Evolutionary conservation across 2,113 vertebrate species (phyloP).

Genomic region (Ctenodactylus gundi): DNA sequence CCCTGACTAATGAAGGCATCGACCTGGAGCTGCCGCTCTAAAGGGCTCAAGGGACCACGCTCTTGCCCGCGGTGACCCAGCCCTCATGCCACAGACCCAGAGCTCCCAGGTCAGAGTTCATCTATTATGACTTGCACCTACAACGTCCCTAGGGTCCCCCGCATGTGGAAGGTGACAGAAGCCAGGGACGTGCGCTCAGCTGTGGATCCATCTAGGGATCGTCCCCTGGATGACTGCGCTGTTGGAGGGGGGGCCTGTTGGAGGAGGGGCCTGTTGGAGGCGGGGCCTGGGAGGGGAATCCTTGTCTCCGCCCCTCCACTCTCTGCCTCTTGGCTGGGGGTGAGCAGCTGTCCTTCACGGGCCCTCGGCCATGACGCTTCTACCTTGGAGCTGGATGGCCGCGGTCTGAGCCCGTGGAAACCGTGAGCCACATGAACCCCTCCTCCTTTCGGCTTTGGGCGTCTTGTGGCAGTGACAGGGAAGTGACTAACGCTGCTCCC

Average conservation of each 20-base stretch:
- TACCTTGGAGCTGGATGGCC: background rate
- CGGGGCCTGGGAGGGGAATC: background rate
- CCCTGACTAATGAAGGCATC: background rate
- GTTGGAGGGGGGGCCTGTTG: background rate
- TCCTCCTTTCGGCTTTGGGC: background rate
- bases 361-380: background rate
- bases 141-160: no score
- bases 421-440: no score
- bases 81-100: no score
- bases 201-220: background rate
- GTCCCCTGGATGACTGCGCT: background rate
- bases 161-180: no score
- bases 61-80: no score
- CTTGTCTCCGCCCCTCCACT: background rate
- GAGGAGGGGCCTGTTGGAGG: background rate
- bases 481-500: background rate
- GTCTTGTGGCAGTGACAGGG: background rate
- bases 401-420: background rate
- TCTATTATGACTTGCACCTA: no score
- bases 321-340: background rate
- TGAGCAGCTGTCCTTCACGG: background rate
- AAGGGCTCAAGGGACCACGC: no score
- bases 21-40: fast-evolving
- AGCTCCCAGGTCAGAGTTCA: no score
- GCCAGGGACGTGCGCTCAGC: no score